Conservation (phyloP, 2,888 invertebrate species). For the Acleris emargana region DNA sequence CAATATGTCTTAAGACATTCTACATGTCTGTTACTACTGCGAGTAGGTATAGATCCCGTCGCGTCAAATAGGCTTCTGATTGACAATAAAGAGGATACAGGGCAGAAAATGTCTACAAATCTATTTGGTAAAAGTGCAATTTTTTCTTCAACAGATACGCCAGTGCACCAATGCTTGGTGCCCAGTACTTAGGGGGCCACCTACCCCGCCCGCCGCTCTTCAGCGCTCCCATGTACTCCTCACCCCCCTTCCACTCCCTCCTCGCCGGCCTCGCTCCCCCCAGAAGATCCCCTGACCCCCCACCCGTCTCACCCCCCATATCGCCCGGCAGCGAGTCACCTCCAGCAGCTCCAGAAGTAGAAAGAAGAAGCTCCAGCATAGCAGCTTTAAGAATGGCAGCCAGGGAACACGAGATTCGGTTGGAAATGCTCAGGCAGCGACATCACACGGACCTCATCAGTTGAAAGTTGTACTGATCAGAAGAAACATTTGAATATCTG, state of each 20-base stretch:
- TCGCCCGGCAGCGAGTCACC: conserved; percentile 82
- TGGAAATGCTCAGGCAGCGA: conserved; percentile 92
- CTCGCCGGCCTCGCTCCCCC: conserved; percentile 77
- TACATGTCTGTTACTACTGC: too few relatives aligned
- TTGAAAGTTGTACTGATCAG: conserved; percentile 78
- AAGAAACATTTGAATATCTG: neutral
- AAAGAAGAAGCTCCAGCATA: conserved; percentile 93
- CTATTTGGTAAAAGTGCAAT: neutral
- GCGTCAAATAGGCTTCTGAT: too few relatives aligned
- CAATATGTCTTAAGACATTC: too few relatives aligned
- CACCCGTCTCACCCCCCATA: conserved; percentile 82
- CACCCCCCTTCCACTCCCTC: conserved; percentile 72
- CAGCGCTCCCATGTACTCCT: conserved; percentile 88
- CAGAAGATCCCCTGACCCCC: conserved; percentile 73
- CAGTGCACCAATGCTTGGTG: conserved; percentile 66
- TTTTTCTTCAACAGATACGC: conserved; percentile 60
- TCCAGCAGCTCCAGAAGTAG: conserved; percentile 87
- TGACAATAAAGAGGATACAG: too few relatives aligned
- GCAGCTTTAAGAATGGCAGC: conserved; percentile 94
- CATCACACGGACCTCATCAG: conserved; percentile 90
- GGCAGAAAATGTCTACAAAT: neutral
- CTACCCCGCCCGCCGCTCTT: conserved; percentile 78
- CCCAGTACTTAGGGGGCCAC: conserved; percentile 80
- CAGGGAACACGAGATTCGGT: conserved; percentile 93
- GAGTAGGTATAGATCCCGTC: too few relatives aligned